Conservation (phyloP, 1,140 invertebrate species). For the Drosophila arawakana region DNA sequence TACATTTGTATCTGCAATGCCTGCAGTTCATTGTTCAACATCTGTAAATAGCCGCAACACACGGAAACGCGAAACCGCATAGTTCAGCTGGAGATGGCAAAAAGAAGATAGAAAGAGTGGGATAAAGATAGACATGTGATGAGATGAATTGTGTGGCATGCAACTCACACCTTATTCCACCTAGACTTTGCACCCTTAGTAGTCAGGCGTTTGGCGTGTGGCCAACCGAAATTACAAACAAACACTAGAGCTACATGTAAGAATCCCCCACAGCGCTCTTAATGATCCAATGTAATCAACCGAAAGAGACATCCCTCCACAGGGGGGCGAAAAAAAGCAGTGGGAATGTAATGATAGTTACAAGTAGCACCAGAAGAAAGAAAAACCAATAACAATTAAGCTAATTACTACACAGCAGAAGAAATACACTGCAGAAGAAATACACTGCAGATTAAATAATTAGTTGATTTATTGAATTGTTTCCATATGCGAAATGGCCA, state of each 20-base stretch:
- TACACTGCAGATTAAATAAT: constrained; percentile 13
- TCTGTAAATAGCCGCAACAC: constrained; percentile 38
- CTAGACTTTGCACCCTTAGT: constrained; percentile 35
- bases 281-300: constrained; percentile 38
- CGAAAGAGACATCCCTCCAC: constrained; percentile 7
- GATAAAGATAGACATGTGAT: neutral
- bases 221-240: constrained; percentile 25
- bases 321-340: too few species aligned
- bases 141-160: constrained; percentile 15
- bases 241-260: neutral
- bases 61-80: constrained; percentile 31
- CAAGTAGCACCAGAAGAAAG: neutral
- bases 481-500: constrained; percentile 8
- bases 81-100: constrained; percentile 21
- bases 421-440: constrained; percentile 2
- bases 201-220: constrained; percentile 28
- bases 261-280: constrained; percentile 20
- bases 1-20: constrained; percentile 5
- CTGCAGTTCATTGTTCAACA: constrained; percentile 29
- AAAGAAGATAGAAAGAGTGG: constrained; percentile 6
- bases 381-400: constrained; percentile 27
- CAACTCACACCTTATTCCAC: constrained; percentile 15
- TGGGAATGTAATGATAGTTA: constrained; percentile 20
- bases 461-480: constrained; percentile 13
- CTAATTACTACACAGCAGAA: constrained; percentile 20